Percentiles rank a stretch among this genome's conserved stretches.
Evolutionary conservation across 2,888 invertebrate species (phyloP).

Genomic region (Drosophila kanekoi): DNA sequence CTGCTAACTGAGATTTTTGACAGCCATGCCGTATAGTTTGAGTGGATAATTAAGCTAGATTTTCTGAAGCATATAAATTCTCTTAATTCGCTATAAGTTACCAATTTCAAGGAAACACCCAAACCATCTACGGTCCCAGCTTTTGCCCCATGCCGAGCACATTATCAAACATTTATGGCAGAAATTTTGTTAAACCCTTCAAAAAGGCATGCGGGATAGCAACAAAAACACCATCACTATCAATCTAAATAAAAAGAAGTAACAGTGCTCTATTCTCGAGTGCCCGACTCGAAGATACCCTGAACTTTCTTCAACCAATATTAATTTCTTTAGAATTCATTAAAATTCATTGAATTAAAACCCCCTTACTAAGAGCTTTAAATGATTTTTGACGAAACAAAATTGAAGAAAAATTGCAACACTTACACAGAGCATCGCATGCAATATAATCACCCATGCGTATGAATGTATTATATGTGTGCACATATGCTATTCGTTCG

Average conservation of each 20-base stretch:
- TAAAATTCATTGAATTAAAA: too few species aligned
- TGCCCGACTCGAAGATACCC: too few species aligned
- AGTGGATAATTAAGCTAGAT: conserved; percentile 27
- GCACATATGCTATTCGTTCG: too few species aligned
- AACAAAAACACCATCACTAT: conserved; percentile 1
- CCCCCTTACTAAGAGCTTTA: too few species aligned
- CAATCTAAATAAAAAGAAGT: conserved; percentile 1
- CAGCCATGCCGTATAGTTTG: conserved; percentile 7
- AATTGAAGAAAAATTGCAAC: too few species aligned
- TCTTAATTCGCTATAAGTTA: conserved; percentile 38
- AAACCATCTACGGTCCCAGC: conserved; percentile 36
- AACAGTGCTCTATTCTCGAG: too few species aligned
- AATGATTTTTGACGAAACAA: too few species aligned
- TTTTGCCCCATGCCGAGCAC: conserved; percentile 39
- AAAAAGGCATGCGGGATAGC: conserved; percentile 49
- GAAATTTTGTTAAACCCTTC: conserved; percentile 45
- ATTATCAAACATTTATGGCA: conserved; percentile 57
- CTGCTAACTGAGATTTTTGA: not conserved
- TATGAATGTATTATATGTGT: too few species aligned
- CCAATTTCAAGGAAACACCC: conserved; percentile 23
- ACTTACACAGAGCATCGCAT: too few species aligned
- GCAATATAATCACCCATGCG: too few species aligned
- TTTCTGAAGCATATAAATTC: conserved; percentile 32
- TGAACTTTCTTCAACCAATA: too few species aligned
- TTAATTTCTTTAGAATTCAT: too few species aligned